These are phyloP conservation scores for Cydia fagiglandana DNA, from an alignment of 1,140 invertebrate species.

Conservation along the genomic window DNA sequence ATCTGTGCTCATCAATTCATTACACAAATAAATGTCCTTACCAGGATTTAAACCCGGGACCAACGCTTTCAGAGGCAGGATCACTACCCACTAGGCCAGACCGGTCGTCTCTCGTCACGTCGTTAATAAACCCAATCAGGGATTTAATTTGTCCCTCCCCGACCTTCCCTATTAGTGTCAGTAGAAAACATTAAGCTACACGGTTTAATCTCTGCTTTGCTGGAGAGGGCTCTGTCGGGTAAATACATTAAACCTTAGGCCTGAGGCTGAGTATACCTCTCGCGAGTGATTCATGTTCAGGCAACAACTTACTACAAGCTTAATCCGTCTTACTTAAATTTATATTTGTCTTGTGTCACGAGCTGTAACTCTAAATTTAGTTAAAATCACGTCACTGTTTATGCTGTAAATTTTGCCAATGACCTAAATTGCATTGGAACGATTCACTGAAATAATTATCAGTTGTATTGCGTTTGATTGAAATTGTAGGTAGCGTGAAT, in stretches of 20 bases:
- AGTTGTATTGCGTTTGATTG: not conserved
- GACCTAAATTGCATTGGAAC: not conserved
- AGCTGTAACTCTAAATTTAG: not conserved
- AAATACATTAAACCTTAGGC: constrained; percentile 29
- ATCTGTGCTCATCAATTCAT: too few species aligned
- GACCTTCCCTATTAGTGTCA: constrained; percentile 13
- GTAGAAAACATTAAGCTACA: constrained; percentile 23
- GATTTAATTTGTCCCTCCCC: constrained; percentile 24
- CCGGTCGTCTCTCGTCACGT: too few species aligned
- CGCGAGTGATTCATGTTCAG: constrained; percentile 29
- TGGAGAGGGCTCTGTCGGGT: constrained; percentile 19
- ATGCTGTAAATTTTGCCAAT: not conserved
- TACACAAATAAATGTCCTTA: too few species aligned
- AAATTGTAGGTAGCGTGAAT: not conserved
- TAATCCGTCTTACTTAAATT: constrained; percentile 8
- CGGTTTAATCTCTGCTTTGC: constrained; percentile 22
- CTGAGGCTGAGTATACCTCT: constrained; percentile 11
- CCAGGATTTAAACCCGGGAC: too few species aligned
- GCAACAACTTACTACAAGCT: not conserved
- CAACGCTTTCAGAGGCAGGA: too few species aligned
- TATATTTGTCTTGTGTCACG: not conserved
- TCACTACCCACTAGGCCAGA: too few species aligned
- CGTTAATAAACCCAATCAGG: not conserved
- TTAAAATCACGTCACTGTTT: not conserved
- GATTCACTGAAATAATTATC: not conserved